These are phyloP conservation scores for Bellardia bayeri DNA, from an alignment of 2,888 invertebrate species.

Conservation along the genomic window DNA sequence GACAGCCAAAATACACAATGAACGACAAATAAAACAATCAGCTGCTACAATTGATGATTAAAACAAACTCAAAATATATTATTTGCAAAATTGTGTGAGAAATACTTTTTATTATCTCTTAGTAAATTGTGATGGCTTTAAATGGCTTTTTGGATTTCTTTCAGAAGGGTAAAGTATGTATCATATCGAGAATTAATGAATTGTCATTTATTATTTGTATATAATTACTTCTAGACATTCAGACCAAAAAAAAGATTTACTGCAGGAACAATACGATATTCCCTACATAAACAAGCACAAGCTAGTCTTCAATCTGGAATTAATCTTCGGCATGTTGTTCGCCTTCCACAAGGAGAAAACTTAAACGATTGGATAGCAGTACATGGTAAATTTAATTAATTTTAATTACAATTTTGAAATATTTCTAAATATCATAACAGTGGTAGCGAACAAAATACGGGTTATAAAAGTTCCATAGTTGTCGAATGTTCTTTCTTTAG, in stretches of 20 bases:
- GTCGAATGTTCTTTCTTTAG: no score
- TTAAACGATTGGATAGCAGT: slow-evolving; percentile 96
- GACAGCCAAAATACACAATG: no score
- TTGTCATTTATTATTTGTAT: not conserved
- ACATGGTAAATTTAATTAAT: slow-evolving; percentile 87
- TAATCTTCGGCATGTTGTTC: slow-evolving; percentile 92
- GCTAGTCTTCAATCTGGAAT: slow-evolving; percentile 95
- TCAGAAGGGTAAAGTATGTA: slow-evolving; percentile 90
- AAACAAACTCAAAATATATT: not conserved
- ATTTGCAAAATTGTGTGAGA: not conserved
- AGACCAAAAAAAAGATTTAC: slow-evolving; percentile 94
- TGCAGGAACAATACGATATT: slow-evolving; percentile 93
- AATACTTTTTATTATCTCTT: not conserved
- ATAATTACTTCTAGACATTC: slow-evolving; percentile 89
- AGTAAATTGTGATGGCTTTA: slow-evolving; percentile 85
- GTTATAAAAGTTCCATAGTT: not conserved
- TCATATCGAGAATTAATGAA: not conserved
- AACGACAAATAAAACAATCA: no score
- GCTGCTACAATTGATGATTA: no score
- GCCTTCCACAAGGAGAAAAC: slow-evolving; percentile 92
- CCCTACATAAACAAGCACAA: slow-evolving; percentile 94
- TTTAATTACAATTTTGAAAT: no score
- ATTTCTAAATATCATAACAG: no score
- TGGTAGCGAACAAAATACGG: no score
- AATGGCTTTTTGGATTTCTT: slow-evolving; percentile 91